These are phyloP conservation scores for Petrophora chlorosata DNA, from an alignment of 2,888 invertebrate species.

Conservation along the genomic window DNA sequence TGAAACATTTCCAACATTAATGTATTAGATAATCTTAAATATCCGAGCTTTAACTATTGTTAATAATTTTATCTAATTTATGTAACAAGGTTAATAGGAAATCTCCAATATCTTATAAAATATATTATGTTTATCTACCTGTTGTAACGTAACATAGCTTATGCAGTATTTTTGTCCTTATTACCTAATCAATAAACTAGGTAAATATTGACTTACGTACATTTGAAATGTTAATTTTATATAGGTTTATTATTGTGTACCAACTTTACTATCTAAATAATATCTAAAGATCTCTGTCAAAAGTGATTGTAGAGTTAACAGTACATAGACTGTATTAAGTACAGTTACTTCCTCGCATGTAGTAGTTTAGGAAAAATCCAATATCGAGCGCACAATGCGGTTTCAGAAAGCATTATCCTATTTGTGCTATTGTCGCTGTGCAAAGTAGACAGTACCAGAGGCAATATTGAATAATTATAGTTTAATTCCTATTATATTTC, in stretches of 20 bases:
- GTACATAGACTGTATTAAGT: slow-evolving; percentile 50
- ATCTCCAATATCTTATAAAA: slow-evolving; percentile 20
- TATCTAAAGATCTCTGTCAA: slow-evolving; percentile 37
- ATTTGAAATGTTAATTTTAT: no score
- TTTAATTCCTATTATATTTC: slow-evolving; percentile 46
- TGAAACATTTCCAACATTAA: slow-evolving; percentile 60
- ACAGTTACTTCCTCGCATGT: slow-evolving; percentile 73
- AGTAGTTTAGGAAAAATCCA: slow-evolving; percentile 44
- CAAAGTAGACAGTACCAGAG: slow-evolving; percentile 63
- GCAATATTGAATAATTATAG: slow-evolving; percentile 58
- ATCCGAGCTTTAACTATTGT: slow-evolving; percentile 51
- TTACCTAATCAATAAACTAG: slow-evolving; percentile 24
- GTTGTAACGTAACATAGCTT: slow-evolving; percentile 8
- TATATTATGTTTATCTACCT: slow-evolving; percentile 10
- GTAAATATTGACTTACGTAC: no score
- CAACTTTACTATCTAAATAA: slow-evolving; percentile 16
- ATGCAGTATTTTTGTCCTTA: slow-evolving; percentile 12
- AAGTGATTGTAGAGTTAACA: slow-evolving; percentile 71
- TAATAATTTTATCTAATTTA: slow-evolving; percentile 21
- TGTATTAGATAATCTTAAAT: slow-evolving; percentile 28
- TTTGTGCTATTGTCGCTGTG: slow-evolving; percentile 44
- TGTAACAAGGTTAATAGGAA: slow-evolving; percentile 20
- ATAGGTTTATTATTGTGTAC: slow-evolving; percentile 10
- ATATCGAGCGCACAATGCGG: slow-evolving; percentile 46
- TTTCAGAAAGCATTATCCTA: slow-evolving; percentile 42